Base-by-base conservation (phyloP, 2,113 vertebrate species). In the Hipposideros armiger region DNA sequence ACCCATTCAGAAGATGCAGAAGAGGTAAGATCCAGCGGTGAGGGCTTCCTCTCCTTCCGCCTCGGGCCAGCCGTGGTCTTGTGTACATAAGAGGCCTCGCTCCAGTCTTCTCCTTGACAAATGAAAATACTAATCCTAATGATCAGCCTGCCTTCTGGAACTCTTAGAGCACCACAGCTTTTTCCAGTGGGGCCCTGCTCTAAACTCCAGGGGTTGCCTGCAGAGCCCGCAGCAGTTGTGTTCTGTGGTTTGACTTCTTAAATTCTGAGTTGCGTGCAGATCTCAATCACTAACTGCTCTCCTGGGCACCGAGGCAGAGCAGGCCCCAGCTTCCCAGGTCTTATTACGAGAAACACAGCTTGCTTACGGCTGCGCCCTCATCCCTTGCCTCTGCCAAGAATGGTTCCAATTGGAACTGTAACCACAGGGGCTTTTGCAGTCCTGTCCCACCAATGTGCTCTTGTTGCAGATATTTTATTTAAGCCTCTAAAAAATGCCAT, bases 1-100 rank as follows among this genome's bases (percentile, higher is more conserved):
- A 99, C 99, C 93, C 99, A 99, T 82, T 98, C 99, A 0, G 99
- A 99, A 76, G 99, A 99, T n/a, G 99, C 99, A 56, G 99, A 99
- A 67, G 99, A 99, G 99, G 99, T 99, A 98, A 99, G 99, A 36
- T 7, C 73, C 94, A 77, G 96, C 5, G 96, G 72, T 30, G 30
- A 14, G 96, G 95, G 96, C 92, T 60, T 77, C 78, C 84, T 76
- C 13, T 89, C 97, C 95, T 95, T 72, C 42, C 82, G 64, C 82
- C 70, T 81, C 8, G 40, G 89, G 81, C 93, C 90, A 62, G 87
- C 70, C 42, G 5, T 11, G 20, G 66, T 11, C 67, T 84, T 62
- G 42, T 26, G 4, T 73, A 24, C 87, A 62, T 69, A 17, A 81
- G 7, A 4, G 62, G 60, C 77, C 54, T 82, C 64, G 17, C 67